Conservation (phyloP, 2,797 vertebrate species). For the Bovichtus diacanthus region DNA sequence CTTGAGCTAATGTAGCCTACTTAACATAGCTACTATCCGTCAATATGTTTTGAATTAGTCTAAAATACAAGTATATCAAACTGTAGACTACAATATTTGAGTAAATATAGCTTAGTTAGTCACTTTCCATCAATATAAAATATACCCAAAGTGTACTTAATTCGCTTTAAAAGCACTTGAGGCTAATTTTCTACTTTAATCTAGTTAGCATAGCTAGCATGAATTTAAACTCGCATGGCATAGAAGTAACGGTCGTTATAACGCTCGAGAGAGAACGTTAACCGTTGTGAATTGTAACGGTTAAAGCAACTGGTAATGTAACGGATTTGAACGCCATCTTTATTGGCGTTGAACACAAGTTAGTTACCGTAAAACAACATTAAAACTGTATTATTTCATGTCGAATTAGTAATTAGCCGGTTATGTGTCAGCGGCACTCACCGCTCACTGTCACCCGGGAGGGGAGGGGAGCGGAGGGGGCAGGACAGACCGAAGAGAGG, state of each 20-base stretch:
- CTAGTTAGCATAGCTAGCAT: not conserved
- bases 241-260: not conserved
- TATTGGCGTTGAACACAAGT: fast-evolving
- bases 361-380: not conserved
- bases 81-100: not conserved
- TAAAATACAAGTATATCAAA: too few relatives aligned
- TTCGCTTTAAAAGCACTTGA: not conserved
- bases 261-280: not conserved
- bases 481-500: constrained; percentile 49
- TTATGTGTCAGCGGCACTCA: constrained; percentile 6
- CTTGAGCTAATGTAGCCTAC: too few relatives aligned
- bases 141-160: not conserved
- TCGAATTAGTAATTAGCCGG: not conserved
- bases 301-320: not conserved
- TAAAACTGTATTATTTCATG: not conserved
- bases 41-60: too few relatives aligned
- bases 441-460: constrained; percentile 24
- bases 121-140: not conserved
- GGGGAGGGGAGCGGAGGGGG: constrained; percentile 48
- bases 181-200: too few relatives aligned
- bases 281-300: not conserved
- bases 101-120: not conserved
- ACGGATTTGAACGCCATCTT: not conserved
- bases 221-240: not conserved
- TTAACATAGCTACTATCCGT: too few relatives aligned